Base-by-base conservation (phyloP, 1,140 invertebrate species). In the Sycophila sp. region DNA sequence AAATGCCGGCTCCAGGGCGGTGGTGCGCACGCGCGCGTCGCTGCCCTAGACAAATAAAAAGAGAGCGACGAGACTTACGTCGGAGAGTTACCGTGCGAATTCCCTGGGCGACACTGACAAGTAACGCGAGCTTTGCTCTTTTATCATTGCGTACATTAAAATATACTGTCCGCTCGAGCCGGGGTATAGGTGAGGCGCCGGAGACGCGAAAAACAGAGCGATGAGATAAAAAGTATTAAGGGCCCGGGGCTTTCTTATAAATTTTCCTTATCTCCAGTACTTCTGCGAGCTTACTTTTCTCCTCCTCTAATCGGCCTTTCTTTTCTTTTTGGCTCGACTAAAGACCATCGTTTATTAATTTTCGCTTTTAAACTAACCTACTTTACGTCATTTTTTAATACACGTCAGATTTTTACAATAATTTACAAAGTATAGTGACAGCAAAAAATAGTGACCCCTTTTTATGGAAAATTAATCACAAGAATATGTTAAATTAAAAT, bases 71-170 rank as follows among this genome's bases (percentile, higher is more conserved):
- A 59, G 56, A 53, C 42, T 53, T 34, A 47, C 19, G 58, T 30
- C 32, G 34, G 49, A 40, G 55, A 64, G 51, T 68, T 63, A 72
- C 64, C 55, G 65, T 65, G 60, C 53, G 64, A 73, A 72, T 72
- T 72, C 62, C 58, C 42, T 55, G 47, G 56, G 11, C 63, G 71
- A 66, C 71, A 73, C 63, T 73, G 65, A 73, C 65, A 69, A 73
- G 71, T 69, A 67, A 73, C 71, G 71, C 59, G 71, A 62, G 65
- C 65, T 66, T 55, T 63, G 28, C 71, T 64, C 71, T 49, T 73
- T 67, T 73, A 69, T 73, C 71, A 73, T 58, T 38, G 49, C 51
- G 26, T 67, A 34, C 71, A 73, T 73, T 73, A 73, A 73, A 73
- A 68, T 69, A 73, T 73, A 69, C 59, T 49, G 65, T 58, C 58